Base-by-base conservation (phyloP, 2,888 invertebrate genomes). In the Latheticus oryzae region DNA sequence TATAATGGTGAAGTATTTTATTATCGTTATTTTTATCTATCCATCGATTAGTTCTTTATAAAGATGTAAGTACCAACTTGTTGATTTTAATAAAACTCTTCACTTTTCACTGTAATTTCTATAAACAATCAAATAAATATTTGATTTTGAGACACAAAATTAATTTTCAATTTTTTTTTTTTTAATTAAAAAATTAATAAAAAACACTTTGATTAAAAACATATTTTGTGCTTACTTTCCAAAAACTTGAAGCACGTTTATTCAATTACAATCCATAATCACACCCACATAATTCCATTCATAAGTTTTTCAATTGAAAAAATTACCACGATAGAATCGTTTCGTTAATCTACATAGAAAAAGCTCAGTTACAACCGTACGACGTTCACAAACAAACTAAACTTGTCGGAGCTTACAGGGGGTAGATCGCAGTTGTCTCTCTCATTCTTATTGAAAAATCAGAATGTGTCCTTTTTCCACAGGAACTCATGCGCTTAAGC, bases 351-450 rank as follows among this genome's bases (percentile, higher is more conserved):
- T 51, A 51, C 51, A 51, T 51, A 32, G 28, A 51, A 51, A 51
- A 40, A 21, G 23, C 16, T 26, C 23, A 17, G 43, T 54, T 37
- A 35, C 38, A 3, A 28, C 50, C 43, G 35, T 45, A 28, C 51
- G 32, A 57, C 45, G 57, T 57, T 33, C 51, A 19, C 51, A 57
- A 52, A 52, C 57, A 57, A 57, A 57, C 57, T 57, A 57, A 52
- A 51, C 51, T 51, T 57, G 45, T 51, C 51, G 45, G 51, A 54
- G 53, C 53, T 54, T 54, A 21, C 37, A 54, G 45, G 53, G 45
- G 53, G 43, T 37, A 21, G 17, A 28, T 45, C 19, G 53, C 45
- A 24, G 28, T 15, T 13, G 15, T 45, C 53, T 21, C 26, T 24
- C n/a, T 54, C 35, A 11, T 3, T 2, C 28, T 5, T 13, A n/a